Conservation (phyloP, 2,888 invertebrate species). For the Formica aserva region DNA sequence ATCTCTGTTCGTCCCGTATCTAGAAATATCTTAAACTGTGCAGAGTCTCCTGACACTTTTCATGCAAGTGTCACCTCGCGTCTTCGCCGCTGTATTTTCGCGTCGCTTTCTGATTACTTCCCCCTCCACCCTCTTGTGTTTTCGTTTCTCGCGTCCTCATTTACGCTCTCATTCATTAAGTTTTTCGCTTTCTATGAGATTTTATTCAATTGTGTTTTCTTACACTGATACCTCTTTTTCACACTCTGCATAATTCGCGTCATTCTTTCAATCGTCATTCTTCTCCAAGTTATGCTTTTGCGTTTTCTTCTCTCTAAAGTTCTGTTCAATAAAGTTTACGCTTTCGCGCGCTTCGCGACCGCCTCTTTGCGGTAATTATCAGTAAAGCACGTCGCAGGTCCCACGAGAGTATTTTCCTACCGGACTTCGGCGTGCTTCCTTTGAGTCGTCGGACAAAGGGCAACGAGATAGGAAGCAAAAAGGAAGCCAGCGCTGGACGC, state of each 20-base stretch:
- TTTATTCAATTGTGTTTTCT: background rate
- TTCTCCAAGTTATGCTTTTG: slow-evolving; percentile 10
- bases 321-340: background rate
- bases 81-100: background rate
- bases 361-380: slow-evolving; percentile 49
- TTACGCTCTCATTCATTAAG: background rate
- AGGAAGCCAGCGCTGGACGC: slow-evolving; percentile 43
- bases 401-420: slow-evolving; percentile 61
- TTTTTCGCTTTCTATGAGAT: background rate
- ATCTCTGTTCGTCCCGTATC: background rate
- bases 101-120: background rate
- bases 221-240: background rate
- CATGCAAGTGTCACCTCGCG: background rate
- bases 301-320: slow-evolving; percentile 33
- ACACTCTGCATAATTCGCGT: background rate
- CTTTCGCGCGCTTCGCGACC: background rate
- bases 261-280: background rate
- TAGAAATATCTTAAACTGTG: slow-evolving; percentile 41
- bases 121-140: background rate
- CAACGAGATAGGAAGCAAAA: slow-evolving; percentile 12
- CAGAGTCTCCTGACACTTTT: slow-evolving; percentile 3
- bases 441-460: slow-evolving; percentile 60
- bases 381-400: slow-evolving; percentile 44
- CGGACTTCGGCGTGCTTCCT: slow-evolving; percentile 55
- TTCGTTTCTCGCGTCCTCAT: background rate